Evolutionary conservation across 2,888 invertebrate genomes (phyloP).

Genomic region (Amphipyra tragopoginis): DNA sequence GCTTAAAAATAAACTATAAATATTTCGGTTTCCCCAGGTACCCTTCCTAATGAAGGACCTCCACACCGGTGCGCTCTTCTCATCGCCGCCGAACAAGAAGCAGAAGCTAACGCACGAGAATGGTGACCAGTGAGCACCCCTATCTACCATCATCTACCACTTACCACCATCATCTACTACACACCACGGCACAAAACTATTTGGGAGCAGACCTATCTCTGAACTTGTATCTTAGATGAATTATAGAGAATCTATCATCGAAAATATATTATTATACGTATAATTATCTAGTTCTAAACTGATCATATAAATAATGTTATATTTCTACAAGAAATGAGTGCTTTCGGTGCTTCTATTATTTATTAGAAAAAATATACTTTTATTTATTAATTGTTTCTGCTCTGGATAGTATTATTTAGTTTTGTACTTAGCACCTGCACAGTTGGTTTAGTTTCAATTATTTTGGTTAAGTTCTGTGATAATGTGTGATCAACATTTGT

Average conservation of each 20-base stretch:
- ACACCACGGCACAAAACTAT: conserved; percentile 52
- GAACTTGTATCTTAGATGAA: conserved; percentile 1
- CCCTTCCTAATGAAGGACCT: conserved; percentile 79
- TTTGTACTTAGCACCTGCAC: conserved; percentile 41
- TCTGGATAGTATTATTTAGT: conserved; percentile 42
- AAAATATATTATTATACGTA: conserved; percentile 6
- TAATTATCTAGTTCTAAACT: too few relatives aligned
- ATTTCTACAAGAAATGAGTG: conserved; percentile 4
- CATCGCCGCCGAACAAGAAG: conserved; percentile 75
- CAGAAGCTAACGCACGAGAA: conserved; percentile 76
- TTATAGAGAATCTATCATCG: conserved; percentile 19
- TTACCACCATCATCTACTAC: not conserved
- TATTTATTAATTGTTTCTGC: conserved; percentile 12
- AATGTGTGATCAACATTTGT: conserved; percentile 50
- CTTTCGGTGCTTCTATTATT: conserved; percentile 25
- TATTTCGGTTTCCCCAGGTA: conserved; percentile 55
- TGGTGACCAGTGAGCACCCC: conserved; percentile 73
- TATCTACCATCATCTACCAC: conserved; percentile 11
- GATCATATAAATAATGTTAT: not conserved
- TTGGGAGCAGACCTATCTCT: conserved; percentile 22
- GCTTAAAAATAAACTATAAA: too few relatives aligned
- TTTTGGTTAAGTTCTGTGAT: conserved; percentile 55
- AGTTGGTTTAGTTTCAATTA: conserved; percentile 26
- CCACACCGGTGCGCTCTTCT: conserved; percentile 78
- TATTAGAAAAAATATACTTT: conserved; percentile 19